Conservation (phyloP, 2,888 invertebrate genomes). For the Agrochola lota region DNA sequence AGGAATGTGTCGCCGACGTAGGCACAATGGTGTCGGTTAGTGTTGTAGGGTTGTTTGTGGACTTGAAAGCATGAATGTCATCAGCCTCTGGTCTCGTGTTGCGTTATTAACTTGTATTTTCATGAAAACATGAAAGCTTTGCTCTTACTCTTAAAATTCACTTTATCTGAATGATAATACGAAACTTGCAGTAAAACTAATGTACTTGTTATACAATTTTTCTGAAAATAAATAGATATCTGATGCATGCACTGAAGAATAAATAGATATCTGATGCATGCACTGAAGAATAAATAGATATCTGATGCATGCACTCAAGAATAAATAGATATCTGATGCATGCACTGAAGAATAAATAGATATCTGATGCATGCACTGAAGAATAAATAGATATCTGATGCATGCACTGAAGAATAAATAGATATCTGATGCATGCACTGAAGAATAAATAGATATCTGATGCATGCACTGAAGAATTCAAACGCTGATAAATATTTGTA, state of each 20-base stretch:
- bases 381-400: neutral
- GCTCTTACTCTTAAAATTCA: neutral
- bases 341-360: neutral
- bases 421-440: neutral
- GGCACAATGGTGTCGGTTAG: neutral
- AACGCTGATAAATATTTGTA: neutral
- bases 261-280: no score
- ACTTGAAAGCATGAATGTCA: neutral
- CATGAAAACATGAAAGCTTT: neutral
- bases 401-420: neutral
- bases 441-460: no score
- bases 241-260: neutral
- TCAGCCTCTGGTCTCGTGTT: neutral
- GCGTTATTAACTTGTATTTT: neutral
- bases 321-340: no score
- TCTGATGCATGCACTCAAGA: neutral
- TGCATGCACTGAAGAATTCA: neutral
- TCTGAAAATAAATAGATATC: neutral
- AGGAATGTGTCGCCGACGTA: neutral
- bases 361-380: neutral
- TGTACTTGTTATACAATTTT: no score
- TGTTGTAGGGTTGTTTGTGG: neutral
- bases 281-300: neutral
- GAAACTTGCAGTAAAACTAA: neutral
- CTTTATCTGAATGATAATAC: neutral